Evolutionary conservation across 2,888 invertebrate species (phyloP), one percentile per base, ranked within the genome.

Genomic region (Sphinx pinastri): DNA sequence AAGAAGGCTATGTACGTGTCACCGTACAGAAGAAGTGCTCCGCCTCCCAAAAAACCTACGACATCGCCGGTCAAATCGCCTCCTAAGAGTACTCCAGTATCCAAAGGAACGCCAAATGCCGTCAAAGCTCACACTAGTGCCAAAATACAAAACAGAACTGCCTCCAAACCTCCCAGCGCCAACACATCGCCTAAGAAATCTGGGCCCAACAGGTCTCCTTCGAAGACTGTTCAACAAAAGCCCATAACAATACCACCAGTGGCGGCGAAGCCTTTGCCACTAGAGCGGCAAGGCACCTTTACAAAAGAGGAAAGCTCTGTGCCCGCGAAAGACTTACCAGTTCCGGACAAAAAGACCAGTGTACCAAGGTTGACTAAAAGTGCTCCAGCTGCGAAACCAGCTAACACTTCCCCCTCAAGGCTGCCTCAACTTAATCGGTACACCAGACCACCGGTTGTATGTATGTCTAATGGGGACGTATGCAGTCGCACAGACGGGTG

Each of bases 261-360:
- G 25, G 83, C 87, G 11, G 79, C 84, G 8, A 93, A 91, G 76
- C 93, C 95, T 0, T 84, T 94, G 69, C 95, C 95, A 0, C 86
- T 97, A 52, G 97, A 97, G 76, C 95, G 98, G 47, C 98, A 99
- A 88, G 98, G 98, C 14, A 99, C 99, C 0, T 99, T 99, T 84
- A 97, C 98, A 0, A 98, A 98, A 89, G 98, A 98, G 79, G 97
- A 97, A 55, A 92, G 93, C 75, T 85, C 88, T 0, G 88, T 93
- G 0, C 89, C 91, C 0, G 80, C 93, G 0, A 87, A 88, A 77
- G 88, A 91, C 71, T 79, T 91, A 60, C 91, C 89, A 0, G 85
- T 87, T 51, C 88, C 91, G 1, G 90, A 88, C 51, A 91, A 82
- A 75, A 88, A 84, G 75, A 76, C 80, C 0, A 71, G 79, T 45